These are phyloP conservation scores for Willowsia nigromaculata DNA, from an alignment of 2,888 invertebrate species.

Conservation along the genomic window DNA sequence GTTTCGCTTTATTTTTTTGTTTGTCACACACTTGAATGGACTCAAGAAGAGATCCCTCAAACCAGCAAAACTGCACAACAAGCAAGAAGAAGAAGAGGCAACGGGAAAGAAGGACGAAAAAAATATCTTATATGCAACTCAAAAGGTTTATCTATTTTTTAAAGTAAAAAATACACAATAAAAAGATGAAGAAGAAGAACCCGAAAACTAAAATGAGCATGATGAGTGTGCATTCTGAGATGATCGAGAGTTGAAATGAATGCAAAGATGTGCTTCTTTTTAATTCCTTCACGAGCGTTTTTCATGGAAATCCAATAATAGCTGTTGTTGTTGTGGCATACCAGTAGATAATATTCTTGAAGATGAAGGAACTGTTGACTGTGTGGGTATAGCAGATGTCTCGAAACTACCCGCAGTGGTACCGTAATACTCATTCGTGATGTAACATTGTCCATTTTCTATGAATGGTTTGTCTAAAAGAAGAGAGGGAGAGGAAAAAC, in stretches of 20 bases:
- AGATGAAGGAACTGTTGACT: background rate
- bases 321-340: constrained; percentile 23
- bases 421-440: background rate
- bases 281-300: constrained; percentile 1
- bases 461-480: constrained; percentile 12
- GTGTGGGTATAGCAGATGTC: background rate
- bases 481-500: background rate
- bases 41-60: constrained; percentile 1
- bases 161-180: background rate
- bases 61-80: background rate
- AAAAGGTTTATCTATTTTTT: constrained; percentile 14
- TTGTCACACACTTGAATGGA: constrained; percentile 42
- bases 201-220: background rate
- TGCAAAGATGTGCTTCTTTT: background rate
- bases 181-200: constrained; percentile 10
- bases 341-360: background rate
- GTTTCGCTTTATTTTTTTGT: background rate
- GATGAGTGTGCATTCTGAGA: constrained; percentile 37
- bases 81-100: background rate
- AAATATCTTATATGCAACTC: background rate
- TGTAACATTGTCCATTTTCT: background rate
- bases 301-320: constrained; percentile 24
- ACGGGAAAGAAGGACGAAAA: background rate
- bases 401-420: background rate
- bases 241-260: background rate